These are phyloP conservation scores for Chondrosia reniformis DNA, from an alignment of 37 sponge, comb jelly and placozoan species.

Conservation along the genomic window DNA sequence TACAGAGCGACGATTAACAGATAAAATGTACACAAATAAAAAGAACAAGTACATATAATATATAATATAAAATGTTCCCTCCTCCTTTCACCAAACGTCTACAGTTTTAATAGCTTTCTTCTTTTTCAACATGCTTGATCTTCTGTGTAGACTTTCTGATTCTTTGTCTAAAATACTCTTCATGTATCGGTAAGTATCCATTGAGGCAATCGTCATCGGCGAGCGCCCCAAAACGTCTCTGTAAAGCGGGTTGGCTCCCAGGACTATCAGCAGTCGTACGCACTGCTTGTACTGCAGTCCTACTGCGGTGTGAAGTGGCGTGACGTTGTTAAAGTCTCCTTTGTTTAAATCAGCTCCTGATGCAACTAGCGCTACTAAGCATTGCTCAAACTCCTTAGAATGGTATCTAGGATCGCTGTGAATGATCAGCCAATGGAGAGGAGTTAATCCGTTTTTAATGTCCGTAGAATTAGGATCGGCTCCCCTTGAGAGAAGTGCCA, in stretches of 20 bases:
- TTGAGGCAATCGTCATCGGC: not conserved
- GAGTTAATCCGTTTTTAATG: conserved; percentile 14
- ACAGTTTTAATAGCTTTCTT: not conserved
- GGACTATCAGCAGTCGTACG: not conserved
- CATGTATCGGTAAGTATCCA: not conserved
- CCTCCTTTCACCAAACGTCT: not conserved
- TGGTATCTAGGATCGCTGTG: conserved; percentile 19
- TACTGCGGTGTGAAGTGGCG: conserved; percentile 19
- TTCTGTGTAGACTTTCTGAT: not conserved
- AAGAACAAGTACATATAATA: not conserved
- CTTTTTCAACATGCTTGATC: not conserved
- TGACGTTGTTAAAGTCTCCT: conserved; percentile 14
- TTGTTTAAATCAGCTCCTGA: conserved; percentile 15
- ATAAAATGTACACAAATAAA: too few relatives aligned
- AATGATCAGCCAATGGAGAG: conserved; percentile 12
- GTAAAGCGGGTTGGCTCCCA: not conserved
- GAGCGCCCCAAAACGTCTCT: not conserved
- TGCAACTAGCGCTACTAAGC: conserved; percentile 15
- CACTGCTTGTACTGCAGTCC: conserved; percentile 11
- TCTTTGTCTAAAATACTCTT: not conserved
- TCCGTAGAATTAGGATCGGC: conserved; percentile 14
- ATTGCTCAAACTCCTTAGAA: conserved; percentile 13
- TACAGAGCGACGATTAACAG: too few relatives aligned
- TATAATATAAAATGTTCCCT: not conserved
- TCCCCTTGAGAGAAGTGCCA: conserved; percentile 6